Evolutionary conservation across 2,888 invertebrate genomes (phyloP).

Genomic region (Leptinotarsa peninsularis): DNA sequence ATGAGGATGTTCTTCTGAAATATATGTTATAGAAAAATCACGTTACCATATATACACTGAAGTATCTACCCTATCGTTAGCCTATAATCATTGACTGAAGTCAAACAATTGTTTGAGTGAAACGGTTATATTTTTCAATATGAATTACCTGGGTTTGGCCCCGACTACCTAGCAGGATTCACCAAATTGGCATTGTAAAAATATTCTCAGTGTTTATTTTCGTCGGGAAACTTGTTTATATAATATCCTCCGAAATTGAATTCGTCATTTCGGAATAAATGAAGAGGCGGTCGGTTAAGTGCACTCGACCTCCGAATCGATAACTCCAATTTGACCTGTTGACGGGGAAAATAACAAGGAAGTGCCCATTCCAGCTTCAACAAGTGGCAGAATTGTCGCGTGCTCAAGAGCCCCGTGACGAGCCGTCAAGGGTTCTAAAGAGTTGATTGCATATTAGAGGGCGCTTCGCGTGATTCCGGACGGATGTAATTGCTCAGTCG

Average conservation of each 20-base stretch:
- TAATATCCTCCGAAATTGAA: background rate
- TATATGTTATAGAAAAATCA: no score
- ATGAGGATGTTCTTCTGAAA: no score
- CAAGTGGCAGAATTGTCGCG: slow-evolving; percentile 49
- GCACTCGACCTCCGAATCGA: slow-evolving; percentile 22
- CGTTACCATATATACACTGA: no score
- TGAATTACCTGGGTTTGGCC: no score
- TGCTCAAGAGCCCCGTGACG: slow-evolving; percentile 47
- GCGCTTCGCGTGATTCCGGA: slow-evolving; percentile 42
- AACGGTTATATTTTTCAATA: no score
- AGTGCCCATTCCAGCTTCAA: slow-evolving; percentile 39
- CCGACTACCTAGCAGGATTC: no score
- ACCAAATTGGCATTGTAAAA: no score
- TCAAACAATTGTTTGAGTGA: no score
- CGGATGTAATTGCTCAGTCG: slow-evolving; percentile 17
- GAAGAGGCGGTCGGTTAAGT: slow-evolving; percentile 19
- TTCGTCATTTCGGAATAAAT: background rate
- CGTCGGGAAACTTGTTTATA: background rate
- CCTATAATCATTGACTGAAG: no score
- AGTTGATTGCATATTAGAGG: slow-evolving; percentile 51
- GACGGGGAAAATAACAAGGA: slow-evolving; percentile 34
- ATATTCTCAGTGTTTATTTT: no score
- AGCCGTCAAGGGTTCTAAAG: slow-evolving; percentile 48
- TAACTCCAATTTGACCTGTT: slow-evolving; percentile 34
- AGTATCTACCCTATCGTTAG: no score